Percentiles rank a stretch among this genome's conserved stretches.
phyloP scores from a whole-genome alignment of 2,888 invertebrate species.

The Lathronympha strigana region DNA sequence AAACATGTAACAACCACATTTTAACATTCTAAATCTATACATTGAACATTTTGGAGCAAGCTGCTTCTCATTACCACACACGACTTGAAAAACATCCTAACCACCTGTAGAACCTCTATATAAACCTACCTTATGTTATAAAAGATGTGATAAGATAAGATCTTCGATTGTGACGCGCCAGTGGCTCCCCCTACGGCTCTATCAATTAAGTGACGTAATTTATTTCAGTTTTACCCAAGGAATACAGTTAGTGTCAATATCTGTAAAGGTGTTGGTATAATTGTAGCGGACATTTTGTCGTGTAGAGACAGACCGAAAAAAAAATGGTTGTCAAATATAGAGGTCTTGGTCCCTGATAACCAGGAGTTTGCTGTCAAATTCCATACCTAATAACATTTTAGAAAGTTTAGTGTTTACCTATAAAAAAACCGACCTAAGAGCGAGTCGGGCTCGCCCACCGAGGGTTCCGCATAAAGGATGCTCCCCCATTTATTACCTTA shows the following conservation, averaged over 20 bases:
- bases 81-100: background rate
- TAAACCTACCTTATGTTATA: background rate
- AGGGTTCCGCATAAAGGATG: no score
- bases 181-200: slow-evolving; percentile 54
- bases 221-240: slow-evolving; percentile 60
- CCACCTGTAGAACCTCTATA: background rate
- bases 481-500: no score
- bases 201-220: slow-evolving; percentile 70
- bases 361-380: no score
- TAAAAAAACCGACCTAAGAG: no score
- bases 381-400: no score
- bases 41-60: slow-evolving; percentile 16
- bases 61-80: slow-evolving; percentile 14
- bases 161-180: slow-evolving; percentile 58
- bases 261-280: slow-evolving; percentile 6
- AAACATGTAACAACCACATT: background rate
- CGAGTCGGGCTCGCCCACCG: no score
- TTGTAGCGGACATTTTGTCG: background rate
- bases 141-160: slow-evolving; percentile 28
- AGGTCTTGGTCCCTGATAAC: no score
- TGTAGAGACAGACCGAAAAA: background rate
- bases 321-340: no score
- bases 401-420: no score
- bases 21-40: slow-evolving; percentile 18
- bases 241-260: slow-evolving; percentile 34